Evolutionary conservation across 2,888 invertebrate species (phyloP), one percentile per base, ranked within the genome.

Genomic region (Ypsolopha sequella): DNA sequence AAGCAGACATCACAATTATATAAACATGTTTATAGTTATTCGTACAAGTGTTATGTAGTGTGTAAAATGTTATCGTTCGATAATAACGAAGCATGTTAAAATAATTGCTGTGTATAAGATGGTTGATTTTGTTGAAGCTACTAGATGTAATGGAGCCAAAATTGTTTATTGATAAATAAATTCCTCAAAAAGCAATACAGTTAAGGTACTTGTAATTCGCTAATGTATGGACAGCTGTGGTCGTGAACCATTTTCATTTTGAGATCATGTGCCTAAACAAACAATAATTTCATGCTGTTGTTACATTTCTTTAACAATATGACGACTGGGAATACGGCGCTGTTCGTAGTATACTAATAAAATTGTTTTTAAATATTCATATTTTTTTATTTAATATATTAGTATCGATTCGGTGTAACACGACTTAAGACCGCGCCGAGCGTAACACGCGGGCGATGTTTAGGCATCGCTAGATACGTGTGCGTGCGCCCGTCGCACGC

Each of bases 271-370:
- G 85, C 84, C 85, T 85, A 82, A 81, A 73, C 71, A 72, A 78
- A 74, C 73, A 72, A 76, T 76, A 73, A 76, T 51, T 52, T 52
- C 47, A 9, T 68, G 64, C 62, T 65, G 72, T 76, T 79, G 86
- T 86, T 86, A 85, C 85, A 85, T 86, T 85, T 86, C 85, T 79
- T 77, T 84, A 81, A 80, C 85, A 85, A 85, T 85, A 85, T 84
- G 73, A 79, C 74, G 76, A 80, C 76, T 85, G 84, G 85, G 84
- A 80, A 82, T 85, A 82, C 82, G 80, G 79, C 84, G 82, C 86
- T 82, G 85, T 86, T 85, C 82, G 85, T 85, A 85, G 81, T 80
- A 78, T 79, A 76, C 76, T 80, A 77, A 70, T 84, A 81, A 81
- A 80, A 73, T 73, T 74, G 80, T 84, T 79, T 79, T 82, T 84